Conservation (phyloP, 2,888 invertebrate species). For the Timema podura region DNA sequence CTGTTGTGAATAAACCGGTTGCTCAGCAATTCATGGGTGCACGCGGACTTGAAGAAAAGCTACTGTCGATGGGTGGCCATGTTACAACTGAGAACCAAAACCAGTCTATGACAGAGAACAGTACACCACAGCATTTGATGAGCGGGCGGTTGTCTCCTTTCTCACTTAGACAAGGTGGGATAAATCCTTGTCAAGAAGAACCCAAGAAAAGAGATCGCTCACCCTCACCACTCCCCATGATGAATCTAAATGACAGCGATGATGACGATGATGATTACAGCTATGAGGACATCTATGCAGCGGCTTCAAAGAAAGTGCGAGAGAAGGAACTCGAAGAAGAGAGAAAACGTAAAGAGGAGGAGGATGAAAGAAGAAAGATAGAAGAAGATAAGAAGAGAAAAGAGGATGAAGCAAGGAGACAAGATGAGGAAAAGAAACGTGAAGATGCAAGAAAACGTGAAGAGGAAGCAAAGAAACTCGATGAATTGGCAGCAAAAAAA, state of each 20-base stretch:
- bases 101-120: background rate
- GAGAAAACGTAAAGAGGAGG: slow-evolving; percentile 38
- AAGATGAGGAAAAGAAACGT: background rate
- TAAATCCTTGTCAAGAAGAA: slow-evolving; percentile 44
- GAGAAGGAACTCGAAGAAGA: slow-evolving; percentile 50
- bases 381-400: slow-evolving; percentile 21
- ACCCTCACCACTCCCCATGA: background rate
- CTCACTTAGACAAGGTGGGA: slow-evolving; percentile 45
- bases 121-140: slow-evolving; percentile 22
- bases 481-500: slow-evolving; percentile 5
- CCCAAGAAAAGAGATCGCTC: background rate
- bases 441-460: background rate
- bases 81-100: background rate
- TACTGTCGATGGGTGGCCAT: no score
- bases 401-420: slow-evolving; percentile 24
- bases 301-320: slow-evolving; percentile 68
- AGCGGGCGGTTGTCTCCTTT: slow-evolving; percentile 49
- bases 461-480: slow-evolving; percentile 8
- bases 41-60: no score
- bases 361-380: slow-evolving; percentile 17
- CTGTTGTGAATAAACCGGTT: no score
- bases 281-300: slow-evolving; percentile 78
- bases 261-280: slow-evolving; percentile 72
- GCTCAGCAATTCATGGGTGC: no score
- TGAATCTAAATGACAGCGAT: slow-evolving; percentile 33